A percentile compares a stretch with the other conserved stretches of the same genome.
phyloP scores from a whole-genome alignment of 1,140 invertebrate genomes.

The Lepidotrigona ventralis region DNA sequence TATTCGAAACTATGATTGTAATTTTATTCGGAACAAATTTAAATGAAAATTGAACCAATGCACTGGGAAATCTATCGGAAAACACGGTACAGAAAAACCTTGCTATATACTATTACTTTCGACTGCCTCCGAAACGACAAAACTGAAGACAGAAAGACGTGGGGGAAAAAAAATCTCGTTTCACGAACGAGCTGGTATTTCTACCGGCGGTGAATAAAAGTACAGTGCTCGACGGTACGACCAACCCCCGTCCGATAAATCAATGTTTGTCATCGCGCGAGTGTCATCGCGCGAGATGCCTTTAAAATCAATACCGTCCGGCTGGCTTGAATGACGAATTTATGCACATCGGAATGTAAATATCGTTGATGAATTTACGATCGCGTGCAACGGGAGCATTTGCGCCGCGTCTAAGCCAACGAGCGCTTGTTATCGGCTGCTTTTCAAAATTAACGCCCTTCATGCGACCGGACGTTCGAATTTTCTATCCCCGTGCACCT shows the following conservation, averaged over 20 bases:
- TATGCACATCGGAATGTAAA: slow-evolving; percentile 27
- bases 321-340: slow-evolving; percentile 15
- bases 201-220: neutral
- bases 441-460: slow-evolving; percentile 42
- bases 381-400: slow-evolving; percentile 4
- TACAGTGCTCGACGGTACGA: neutral
- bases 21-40: neutral
- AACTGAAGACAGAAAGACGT: neutral
- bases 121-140: neutral
- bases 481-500: neutral
- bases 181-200: neutral
- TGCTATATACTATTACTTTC: neutral
- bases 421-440: slow-evolving; percentile 34
- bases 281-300: neutral
- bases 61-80: no score
- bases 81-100: neutral
- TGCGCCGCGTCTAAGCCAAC: slow-evolving; percentile 11
- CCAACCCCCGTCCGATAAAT: neutral
- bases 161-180: neutral
- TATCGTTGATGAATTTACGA: slow-evolving; percentile 38
- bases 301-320: slow-evolving; percentile 26
- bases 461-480: slow-evolving; percentile 17
- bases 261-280: neutral
- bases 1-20: neutral
- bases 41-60: neutral